Conservation (phyloP, 2,888 invertebrate genomes). For the Eristalinus sepulchralis region DNA sequence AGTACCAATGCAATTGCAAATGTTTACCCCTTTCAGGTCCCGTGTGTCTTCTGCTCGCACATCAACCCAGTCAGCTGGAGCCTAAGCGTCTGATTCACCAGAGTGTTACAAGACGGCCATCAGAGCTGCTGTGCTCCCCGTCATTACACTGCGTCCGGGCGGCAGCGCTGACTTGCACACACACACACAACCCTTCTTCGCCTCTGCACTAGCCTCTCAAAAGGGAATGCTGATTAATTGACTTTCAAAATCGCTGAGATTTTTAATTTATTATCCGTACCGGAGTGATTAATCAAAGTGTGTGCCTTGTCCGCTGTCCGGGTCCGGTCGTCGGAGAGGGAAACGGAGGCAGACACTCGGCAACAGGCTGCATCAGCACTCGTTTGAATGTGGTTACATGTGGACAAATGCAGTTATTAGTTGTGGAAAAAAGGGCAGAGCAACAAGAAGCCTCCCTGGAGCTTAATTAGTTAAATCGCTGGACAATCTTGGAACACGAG, state of each 20-base stretch:
- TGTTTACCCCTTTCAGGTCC: slow-evolving; percentile 17
- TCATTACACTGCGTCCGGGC: neutral
- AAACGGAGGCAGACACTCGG: slow-evolving; percentile 33
- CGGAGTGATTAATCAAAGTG: slow-evolving; percentile 79
- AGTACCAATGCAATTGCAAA: slow-evolving; percentile 65
- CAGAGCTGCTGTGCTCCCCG: slow-evolving; percentile 7
- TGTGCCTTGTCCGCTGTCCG: slow-evolving; percentile 45
- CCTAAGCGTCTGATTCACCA: slow-evolving; percentile 57
- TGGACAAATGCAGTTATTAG: slow-evolving; percentile 70
- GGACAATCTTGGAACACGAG: slow-evolving; percentile 53
- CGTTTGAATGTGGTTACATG: slow-evolving; percentile 39
- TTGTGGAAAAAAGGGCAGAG: slow-evolving; percentile 32
- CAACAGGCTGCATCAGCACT: slow-evolving; percentile 26
- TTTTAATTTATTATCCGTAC: slow-evolving; percentile 81
- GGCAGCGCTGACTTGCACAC: neutral
- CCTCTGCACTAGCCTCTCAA: slow-evolving; percentile 17
- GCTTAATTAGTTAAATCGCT: slow-evolving; percentile 54
- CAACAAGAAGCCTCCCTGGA: slow-evolving; percentile 47
- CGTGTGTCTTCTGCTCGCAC: slow-evolving; percentile 2
- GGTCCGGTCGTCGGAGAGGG: slow-evolving; percentile 43
- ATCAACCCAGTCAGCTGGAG: slow-evolving; percentile 38
- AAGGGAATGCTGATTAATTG: slow-evolving; percentile 79
- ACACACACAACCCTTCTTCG: slow-evolving; percentile 2
- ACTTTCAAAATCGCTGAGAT: slow-evolving; percentile 81
- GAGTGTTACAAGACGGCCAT: slow-evolving; percentile 63